Conservation (phyloP, 1,140 invertebrate species). For the Cydia pomonella region DNA sequence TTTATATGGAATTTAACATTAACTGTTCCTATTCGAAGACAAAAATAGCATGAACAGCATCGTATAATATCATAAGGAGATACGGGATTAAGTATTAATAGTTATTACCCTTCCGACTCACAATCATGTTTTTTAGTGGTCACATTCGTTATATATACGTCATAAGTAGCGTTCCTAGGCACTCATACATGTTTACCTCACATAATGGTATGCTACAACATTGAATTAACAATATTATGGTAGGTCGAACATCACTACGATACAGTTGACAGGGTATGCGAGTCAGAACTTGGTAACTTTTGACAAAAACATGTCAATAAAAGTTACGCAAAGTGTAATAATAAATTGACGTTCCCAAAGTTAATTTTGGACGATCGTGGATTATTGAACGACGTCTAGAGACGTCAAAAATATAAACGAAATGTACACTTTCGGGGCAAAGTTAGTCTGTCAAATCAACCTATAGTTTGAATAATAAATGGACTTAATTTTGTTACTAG, state of each 20-base stretch:
- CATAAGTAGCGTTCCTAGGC: constrained; percentile 77
- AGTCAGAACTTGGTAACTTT: not conserved
- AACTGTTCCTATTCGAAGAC: constrained; percentile 54
- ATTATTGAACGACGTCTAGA: not conserved
- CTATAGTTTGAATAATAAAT: not conserved
- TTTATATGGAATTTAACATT: constrained; percentile 53
- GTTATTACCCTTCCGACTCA: constrained; percentile 72
- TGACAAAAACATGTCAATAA: constrained; percentile 28
- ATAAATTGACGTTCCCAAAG: constrained; percentile 23
- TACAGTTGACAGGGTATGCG: constrained; percentile 27
- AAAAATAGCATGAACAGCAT: constrained; percentile 63
- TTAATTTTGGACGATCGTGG: not conserved
- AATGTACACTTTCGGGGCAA: not conserved
- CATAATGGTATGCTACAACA: constrained; percentile 49
- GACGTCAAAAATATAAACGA: not conserved
- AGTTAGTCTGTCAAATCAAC: constrained; percentile 5
- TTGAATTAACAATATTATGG: constrained; percentile 40
- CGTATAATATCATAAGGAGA: constrained; percentile 54
- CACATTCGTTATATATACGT: constrained; percentile 68
- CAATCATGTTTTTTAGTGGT: constrained; percentile 73
- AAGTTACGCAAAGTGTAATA: constrained; percentile 28
- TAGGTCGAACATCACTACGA: constrained; percentile 54
- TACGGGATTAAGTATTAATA: constrained; percentile 60
- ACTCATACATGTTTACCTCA: constrained; percentile 72
- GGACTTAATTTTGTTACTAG: not conserved